Evolutionary conservation across 2,797 vertebrate species (phyloP).

Genomic region (Bradypodion ventrale): DNA sequence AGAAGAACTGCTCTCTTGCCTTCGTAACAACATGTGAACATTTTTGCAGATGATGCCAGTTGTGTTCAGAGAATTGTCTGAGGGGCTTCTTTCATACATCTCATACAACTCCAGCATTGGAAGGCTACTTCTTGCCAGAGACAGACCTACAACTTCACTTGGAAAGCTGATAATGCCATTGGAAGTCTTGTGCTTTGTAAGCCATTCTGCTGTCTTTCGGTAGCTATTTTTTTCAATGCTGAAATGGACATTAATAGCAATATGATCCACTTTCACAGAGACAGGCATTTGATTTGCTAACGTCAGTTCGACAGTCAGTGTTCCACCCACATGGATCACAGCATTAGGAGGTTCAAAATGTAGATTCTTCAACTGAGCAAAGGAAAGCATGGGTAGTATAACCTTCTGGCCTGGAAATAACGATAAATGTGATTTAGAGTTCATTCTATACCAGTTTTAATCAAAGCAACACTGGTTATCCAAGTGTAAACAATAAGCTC

Average conservation of each 20-base stretch:
- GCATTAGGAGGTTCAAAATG: conserved; percentile 86
- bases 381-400: conserved; percentile 85
- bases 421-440: conserved; percentile 23
- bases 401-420: conserved; percentile 78
- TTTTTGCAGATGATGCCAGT: conserved; percentile 93
- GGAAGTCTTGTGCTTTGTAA: conserved; percentile 77
- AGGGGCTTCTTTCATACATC: conserved; percentile 89
- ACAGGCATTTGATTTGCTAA: conserved; percentile 90
- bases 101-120: conserved; percentile 84
- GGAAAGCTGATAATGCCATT: conserved; percentile 84
- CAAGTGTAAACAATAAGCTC: neutral
- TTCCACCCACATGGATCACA: conserved; percentile 89
- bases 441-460: neutral
- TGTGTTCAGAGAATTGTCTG: conserved; percentile 85
- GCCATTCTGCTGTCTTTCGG: conserved; percentile 79
- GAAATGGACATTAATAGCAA: conserved; percentile 87
- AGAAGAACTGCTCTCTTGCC: conserved; percentile 81
- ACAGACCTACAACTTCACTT: conserved; percentile 57
- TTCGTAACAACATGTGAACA: conserved; percentile 87
- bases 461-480: neutral
- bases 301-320: conserved; percentile 85
- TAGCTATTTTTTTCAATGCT: conserved; percentile 83
- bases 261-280: conserved; percentile 84
- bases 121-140: conserved; percentile 56
- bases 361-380: conserved; percentile 86